A percentile compares a stretch with the other conserved stretches of the same genome.
phyloP scores from a whole-genome alignment of 2,113 vertebrate species.

The Eurystomus gularis region DNA sequence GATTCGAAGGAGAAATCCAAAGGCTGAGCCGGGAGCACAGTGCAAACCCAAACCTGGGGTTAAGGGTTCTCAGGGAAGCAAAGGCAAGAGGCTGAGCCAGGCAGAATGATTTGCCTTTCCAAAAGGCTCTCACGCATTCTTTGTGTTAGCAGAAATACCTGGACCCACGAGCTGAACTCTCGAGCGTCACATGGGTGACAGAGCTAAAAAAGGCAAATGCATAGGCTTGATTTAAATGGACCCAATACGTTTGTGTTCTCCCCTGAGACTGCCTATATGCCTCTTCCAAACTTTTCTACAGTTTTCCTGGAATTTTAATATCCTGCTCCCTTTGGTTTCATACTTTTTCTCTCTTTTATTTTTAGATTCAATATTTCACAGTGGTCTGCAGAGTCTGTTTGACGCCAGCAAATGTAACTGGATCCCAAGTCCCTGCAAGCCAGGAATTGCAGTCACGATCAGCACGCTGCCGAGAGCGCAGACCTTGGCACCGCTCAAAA shows the following conservation, averaged over 20 bases:
- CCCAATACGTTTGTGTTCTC: background rate
- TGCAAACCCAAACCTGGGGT: background rate
- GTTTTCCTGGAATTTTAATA: conserved; percentile 12
- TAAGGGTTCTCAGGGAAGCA: background rate
- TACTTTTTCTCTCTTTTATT: conserved; percentile 59
- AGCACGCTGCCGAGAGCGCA: conserved; percentile 23
- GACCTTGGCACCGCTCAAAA: background rate
- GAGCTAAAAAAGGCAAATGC: conserved; percentile 7
- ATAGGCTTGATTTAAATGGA: background rate
- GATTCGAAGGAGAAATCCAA: background rate
- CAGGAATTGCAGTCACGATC: conserved; percentile 71
- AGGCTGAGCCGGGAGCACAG: background rate
- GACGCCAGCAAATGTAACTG: conserved; percentile 84
- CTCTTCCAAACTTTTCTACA: background rate
- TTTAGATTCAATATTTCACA: conserved; percentile 59
- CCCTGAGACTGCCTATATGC: background rate
- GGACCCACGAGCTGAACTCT: background rate
- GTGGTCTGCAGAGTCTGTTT: conserved; percentile 67
- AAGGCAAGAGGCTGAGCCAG: background rate
- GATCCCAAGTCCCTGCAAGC: conserved; percentile 63
- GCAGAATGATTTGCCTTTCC: background rate
- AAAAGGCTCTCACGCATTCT: background rate
- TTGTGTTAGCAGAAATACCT: background rate
- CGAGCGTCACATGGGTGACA: background rate
- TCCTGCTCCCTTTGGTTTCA: background rate